Base-by-base conservation (phyloP, 2,888 invertebrate genomes). In the Lottia gigantea region DNA sequence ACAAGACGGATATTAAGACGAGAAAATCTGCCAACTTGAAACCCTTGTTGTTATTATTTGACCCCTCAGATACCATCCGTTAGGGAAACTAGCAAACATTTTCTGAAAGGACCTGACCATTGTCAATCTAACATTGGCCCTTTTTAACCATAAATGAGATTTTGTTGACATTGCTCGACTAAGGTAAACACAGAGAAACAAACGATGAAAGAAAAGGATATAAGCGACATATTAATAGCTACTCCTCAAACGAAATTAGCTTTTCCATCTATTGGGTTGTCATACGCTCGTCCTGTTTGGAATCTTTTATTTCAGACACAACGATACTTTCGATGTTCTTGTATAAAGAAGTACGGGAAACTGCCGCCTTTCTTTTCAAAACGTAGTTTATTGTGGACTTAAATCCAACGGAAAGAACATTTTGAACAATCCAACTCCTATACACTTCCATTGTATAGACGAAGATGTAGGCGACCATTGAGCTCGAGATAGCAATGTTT, bases 1-100 rank as follows among this genome's bases (percentile, higher is more conserved):
- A 55, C 23, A 19, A 23, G 19, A 23, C 23, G 19, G 55, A 23
- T 55, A 55, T 55, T 55, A 55, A 55, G 55, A 55, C 23, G 55
- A 55, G 55, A 55, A 55, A 55, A 55, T 55, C 55, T 55, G 55
- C 55, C 55, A 55, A 55, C 55, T 55, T 55, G 55, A 55, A 55
- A 55, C 23, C 55, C 55, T 55, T 55, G 55, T 55, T 55, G 23
- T 55, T 19, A 55, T 55, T 55, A 55, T 55, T 23, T 55, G 55
- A 55, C 55, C 55, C 19, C 55, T 19, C 40, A 40, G 40, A 40
- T 40, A 40, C 40, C 40, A 40, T 40, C 40, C 19, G 55, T 55
- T 55, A 55, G 55, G 55, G 55, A 55, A 14, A 55, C 55, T 55
- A 55, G 55, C 55, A 55, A 55, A 55, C 55, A 55, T 55, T 55